Percentiles rank a stretch among this genome's conserved stretches.
These are phyloP conservation scores for Heliopora coerulea DNA, from an alignment of 92 coral and sea anemone genomes.

Conservation along the genomic window DNA sequence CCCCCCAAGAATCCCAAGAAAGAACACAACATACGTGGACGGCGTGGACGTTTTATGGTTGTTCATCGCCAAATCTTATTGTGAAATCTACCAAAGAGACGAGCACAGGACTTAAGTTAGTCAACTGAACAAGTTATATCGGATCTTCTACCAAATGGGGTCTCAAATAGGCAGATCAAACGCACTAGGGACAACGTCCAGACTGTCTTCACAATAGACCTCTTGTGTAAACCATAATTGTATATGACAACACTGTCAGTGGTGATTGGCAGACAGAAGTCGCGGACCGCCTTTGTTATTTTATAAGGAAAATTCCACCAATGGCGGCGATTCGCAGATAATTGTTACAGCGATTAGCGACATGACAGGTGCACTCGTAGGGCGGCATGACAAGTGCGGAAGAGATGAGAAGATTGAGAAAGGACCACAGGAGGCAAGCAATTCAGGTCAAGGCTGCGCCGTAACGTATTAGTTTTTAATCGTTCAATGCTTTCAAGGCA, in stretches of 20 bases:
- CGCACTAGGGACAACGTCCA: neutral
- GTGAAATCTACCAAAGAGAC: neutral
- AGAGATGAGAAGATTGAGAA: constrained; percentile 16
- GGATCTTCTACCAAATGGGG: too few relatives aligned
- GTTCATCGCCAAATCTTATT: neutral
- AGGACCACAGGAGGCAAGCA: too few relatives aligned
- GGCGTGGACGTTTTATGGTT: neutral
- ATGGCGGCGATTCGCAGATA: constrained; percentile 37
- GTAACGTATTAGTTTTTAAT: too few relatives aligned
- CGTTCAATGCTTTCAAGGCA: too few relatives aligned
- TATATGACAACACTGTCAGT: neutral
- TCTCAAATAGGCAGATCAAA: too few relatives aligned
- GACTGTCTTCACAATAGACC: neutral
- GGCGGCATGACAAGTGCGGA: neutral
- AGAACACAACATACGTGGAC: constrained; percentile 22
- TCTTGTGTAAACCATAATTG: neutral
- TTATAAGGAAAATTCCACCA: constrained; percentile 22
- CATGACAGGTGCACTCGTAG: neutral
- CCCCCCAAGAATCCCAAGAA: constrained; percentile 42
- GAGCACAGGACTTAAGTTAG: neutral
- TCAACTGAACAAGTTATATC: too few relatives aligned
- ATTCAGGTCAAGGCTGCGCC: too few relatives aligned
- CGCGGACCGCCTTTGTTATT: constrained; percentile 17
- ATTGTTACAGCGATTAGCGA: constrained; percentile 25
- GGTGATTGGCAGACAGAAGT: constrained; percentile 1